Conservation (phyloP, 2,797 vertebrate genomes). For the Crypturellus tataupa region DNA sequence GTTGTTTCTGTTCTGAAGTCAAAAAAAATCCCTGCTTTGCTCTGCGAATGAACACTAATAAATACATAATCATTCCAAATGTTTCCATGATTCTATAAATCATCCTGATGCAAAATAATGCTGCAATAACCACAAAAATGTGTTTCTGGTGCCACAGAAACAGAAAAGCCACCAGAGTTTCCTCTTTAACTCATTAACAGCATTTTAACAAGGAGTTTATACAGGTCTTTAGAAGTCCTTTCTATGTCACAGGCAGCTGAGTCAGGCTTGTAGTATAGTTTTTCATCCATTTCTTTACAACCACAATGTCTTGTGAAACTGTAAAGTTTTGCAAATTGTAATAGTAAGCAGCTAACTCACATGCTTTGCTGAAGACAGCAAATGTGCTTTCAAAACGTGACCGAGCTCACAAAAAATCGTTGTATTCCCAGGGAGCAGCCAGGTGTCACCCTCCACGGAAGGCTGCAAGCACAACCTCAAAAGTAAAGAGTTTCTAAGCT, state of each 20-base stretch:
- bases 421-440: neutral
- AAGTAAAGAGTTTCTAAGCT: neutral
- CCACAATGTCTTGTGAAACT: neutral
- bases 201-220: constrained; percentile 36
- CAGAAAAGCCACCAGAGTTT: constrained; percentile 17
- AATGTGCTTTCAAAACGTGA: neutral
- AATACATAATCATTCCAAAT: constrained; percentile 5
- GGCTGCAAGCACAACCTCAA: neutral
- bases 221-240: neutral
- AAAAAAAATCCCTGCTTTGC: neutral
- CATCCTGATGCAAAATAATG: neutral
- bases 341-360: neutral
- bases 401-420: neutral
- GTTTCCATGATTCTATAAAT: constrained; percentile 29
- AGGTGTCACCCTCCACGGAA: neutral
- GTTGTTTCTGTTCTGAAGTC: neutral
- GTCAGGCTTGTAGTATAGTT: neutral
- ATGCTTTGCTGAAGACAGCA: neutral
- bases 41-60: constrained; percentile 16
- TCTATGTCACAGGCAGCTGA: neutral
- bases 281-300: neutral
- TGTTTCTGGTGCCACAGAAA: neutral
- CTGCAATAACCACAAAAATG: constrained; percentile 39
- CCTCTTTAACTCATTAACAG: neutral
- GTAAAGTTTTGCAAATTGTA: neutral